Conservation (phyloP, 1,140 invertebrate genomes). For the Cydia splendana region DNA sequence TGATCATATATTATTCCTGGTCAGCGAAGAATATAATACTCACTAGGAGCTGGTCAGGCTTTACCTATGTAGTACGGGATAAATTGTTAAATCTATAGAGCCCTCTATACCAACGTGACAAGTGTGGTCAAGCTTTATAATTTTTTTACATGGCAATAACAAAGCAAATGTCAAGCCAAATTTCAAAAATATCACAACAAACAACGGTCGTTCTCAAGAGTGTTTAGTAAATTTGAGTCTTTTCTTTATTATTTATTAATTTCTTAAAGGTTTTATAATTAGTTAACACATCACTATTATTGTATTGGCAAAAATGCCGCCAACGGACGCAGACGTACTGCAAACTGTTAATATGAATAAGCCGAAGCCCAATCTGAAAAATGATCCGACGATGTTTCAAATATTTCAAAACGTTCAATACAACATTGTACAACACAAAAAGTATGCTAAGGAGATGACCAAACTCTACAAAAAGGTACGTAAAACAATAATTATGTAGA, state of each 20-base stretch:
- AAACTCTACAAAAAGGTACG: conserved; percentile 81
- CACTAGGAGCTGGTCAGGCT: too few species aligned
- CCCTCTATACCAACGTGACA: background rate
- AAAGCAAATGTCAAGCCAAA: background rate
- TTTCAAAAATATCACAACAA: background rate
- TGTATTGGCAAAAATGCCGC: conserved; percentile 49
- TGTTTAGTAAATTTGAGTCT: background rate
- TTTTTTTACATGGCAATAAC: background rate
- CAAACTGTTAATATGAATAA: conserved; percentile 40
- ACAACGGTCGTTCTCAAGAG: background rate
- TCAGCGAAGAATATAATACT: too few species aligned
- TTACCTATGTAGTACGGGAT: too few species aligned
- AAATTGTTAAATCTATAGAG: too few species aligned
- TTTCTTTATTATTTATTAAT: background rate
- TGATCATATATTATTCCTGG: too few species aligned
- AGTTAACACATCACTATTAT: background rate
- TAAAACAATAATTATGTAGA: background rate
- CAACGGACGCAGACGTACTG: conserved; percentile 51
- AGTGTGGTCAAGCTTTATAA: background rate
- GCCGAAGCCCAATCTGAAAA: conserved; percentile 64
- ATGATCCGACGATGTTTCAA: conserved; percentile 74
- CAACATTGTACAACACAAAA: conserved; percentile 82
- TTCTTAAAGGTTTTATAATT: background rate
- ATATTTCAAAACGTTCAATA: conserved; percentile 82
- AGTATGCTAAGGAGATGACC: conserved; percentile 81